phyloP scores from a whole-genome alignment of 2,113 vertebrate genomes.

The Taurulus bubalis region DNA sequence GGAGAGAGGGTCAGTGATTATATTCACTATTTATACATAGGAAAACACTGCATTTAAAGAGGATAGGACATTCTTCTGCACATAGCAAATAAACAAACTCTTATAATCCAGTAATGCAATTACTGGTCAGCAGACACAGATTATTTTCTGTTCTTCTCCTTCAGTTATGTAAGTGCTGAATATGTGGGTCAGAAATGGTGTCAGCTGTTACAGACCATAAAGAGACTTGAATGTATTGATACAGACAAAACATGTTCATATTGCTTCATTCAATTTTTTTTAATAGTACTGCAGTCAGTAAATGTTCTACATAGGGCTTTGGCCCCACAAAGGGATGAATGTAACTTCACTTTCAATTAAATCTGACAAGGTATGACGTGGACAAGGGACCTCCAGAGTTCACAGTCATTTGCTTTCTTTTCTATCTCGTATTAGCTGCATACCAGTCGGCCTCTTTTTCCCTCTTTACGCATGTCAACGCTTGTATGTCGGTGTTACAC shows the following conservation, averaged over 20 bases:
- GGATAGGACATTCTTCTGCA: conserved; percentile 16
- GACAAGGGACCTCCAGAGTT: too few species aligned
- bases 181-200: background rate
- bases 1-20: conserved; percentile 25
- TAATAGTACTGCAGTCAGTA: background rate
- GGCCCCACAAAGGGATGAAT: background rate
- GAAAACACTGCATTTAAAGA: conserved; percentile 37
- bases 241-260: background rate
- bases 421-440: too few species aligned
- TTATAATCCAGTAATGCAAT: conserved; percentile 28
- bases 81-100: conserved; percentile 39
- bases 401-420: too few species aligned
- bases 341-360: too few species aligned
- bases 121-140: background rate
- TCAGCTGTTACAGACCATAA: background rate
- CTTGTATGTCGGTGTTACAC: too few species aligned
- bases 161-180: conserved; percentile 3
- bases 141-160: background rate
- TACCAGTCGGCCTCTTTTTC: too few species aligned
- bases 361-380: background rate
- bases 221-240: background rate
- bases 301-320: background rate
- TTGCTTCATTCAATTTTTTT: background rate
- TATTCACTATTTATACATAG: conserved; percentile 39
- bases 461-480: too few species aligned